phyloP scores from a whole-genome alignment of 2,888 invertebrate genomes.

The Aradus depressus region DNA sequence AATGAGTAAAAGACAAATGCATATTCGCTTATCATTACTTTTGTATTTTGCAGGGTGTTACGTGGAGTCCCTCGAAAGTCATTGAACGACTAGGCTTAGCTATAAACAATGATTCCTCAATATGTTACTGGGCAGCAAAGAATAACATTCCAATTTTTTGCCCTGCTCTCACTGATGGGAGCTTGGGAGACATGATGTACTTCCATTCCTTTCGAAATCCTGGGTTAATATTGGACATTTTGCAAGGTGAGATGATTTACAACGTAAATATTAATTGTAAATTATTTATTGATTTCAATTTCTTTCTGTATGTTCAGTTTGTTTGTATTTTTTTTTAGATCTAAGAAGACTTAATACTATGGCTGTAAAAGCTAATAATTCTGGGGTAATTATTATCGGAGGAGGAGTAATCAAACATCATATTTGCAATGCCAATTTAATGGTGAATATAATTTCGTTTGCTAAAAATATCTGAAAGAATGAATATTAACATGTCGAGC shows the following conservation, averaged over 20 bases:
- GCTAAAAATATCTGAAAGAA: no score
- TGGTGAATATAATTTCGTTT: slow-evolving; percentile 61
- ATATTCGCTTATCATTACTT: no score
- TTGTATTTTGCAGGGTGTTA: slow-evolving; percentile 38
- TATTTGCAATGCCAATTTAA: slow-evolving; percentile 97
- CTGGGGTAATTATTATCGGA: slow-evolving; percentile 94
- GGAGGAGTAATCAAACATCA: slow-evolving; percentile 98
- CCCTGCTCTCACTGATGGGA: slow-evolving; percentile 96
- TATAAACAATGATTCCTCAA: slow-evolving; percentile 81
- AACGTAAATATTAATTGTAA: not conserved
- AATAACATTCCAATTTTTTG: slow-evolving; percentile 96
- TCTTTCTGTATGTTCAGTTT: not conserved
- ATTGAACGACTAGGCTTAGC: slow-evolving; percentile 75
- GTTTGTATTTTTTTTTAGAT: slow-evolving; percentile 44
- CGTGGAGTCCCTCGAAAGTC: slow-evolving; percentile 90
- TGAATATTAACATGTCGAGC: no score
- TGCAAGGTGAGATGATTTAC: slow-evolving; percentile 70
- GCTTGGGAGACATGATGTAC: slow-evolving; percentile 97
- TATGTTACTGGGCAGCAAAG: slow-evolving; percentile 93
- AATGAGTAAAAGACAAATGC: no score
- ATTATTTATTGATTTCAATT: slow-evolving; percentile 4
- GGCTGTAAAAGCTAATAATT: slow-evolving; percentile 81
- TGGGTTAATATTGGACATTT: slow-evolving; percentile 84
- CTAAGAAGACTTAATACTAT: slow-evolving; percentile 81
- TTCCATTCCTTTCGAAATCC: slow-evolving; percentile 91